phyloP scores from a whole-genome alignment of 2,113 vertebrate genomes.

The Pachycephala philippinensis region DNA sequence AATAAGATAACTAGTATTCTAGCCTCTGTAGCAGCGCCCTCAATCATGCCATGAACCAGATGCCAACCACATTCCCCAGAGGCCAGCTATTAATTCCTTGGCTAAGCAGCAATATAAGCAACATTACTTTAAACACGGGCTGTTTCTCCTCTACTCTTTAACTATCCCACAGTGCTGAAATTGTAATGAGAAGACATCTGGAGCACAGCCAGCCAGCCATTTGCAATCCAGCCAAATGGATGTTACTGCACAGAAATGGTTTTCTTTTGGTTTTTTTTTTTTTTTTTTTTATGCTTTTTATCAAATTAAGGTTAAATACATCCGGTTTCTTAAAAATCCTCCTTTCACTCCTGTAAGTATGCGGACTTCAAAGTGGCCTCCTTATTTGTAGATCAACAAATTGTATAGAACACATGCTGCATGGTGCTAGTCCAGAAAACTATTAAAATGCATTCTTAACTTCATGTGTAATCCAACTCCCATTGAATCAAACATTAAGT shows the following conservation, averaged over 20 bases:
- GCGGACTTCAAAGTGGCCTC: not conserved
- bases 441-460: not conserved
- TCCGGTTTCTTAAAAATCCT: not conserved
- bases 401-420: not conserved
- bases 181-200: not conserved
- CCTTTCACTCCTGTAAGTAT: not conserved
- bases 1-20: not conserved
- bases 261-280: not conserved
- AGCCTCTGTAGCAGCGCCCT: not conserved
- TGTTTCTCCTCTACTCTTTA: not conserved
- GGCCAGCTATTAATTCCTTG: slow-evolving; percentile 9
- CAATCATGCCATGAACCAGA: not conserved
- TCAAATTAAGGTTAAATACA: slow-evolving; percentile 1
- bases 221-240: not conserved
- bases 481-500: not conserved
- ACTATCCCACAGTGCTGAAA: not conserved
- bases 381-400: not conserved
- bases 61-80: not conserved
- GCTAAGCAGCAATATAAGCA: slow-evolving; percentile 32
- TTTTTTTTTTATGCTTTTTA: not conserved
- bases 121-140: not conserved
- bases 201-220: not conserved
- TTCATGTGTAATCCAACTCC: not conserved
- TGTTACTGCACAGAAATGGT: not conserved
- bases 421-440: not conserved